These are phyloP conservation scores for Channa striata DNA, from an alignment of 2,797 vertebrate genomes.

Conservation along the genomic window DNA sequence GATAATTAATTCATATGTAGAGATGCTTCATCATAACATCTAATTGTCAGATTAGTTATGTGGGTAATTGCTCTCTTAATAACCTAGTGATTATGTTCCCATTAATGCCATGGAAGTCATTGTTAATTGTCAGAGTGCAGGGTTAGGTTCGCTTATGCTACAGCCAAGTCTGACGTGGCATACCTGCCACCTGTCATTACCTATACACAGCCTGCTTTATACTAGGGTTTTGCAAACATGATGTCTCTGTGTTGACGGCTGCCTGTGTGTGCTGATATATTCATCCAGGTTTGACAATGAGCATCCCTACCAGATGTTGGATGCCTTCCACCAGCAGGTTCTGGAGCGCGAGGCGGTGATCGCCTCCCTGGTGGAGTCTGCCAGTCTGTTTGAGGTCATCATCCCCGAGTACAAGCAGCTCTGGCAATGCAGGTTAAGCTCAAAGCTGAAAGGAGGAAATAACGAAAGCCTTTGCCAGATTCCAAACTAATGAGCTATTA, in stretches of 20 bases:
- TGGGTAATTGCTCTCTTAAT: slow-evolving; percentile 76
- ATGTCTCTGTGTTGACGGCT: slow-evolving; percentile 33
- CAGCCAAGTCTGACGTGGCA: slow-evolving; percentile 50
- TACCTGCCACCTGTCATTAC: slow-evolving; percentile 36
- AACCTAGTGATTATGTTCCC: slow-evolving; percentile 75
- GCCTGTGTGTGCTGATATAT: slow-evolving; percentile 28
- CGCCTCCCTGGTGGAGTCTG: slow-evolving; percentile 88
- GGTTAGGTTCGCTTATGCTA: slow-evolving; percentile 28
- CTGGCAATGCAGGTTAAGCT: slow-evolving; percentile 88
- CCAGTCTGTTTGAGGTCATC: slow-evolving; percentile 92
- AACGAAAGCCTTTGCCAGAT: slow-evolving; percentile 8
- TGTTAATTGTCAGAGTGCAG: slow-evolving; percentile 63
- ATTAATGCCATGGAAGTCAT: slow-evolving; percentile 74
- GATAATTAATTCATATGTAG: slow-evolving; percentile 73
- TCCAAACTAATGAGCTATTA: slow-evolving; percentile 29
- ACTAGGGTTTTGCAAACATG: slow-evolving; percentile 7
- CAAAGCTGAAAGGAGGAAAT: slow-evolving; percentile 7
- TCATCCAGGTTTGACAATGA: slow-evolving; percentile 87
- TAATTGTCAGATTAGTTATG: slow-evolving; percentile 77
- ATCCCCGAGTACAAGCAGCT: slow-evolving; percentile 92
- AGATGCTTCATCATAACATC: slow-evolving; percentile 66
- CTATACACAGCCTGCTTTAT: slow-evolving; percentile 39
- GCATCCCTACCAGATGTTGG: slow-evolving; percentile 87
- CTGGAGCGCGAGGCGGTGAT: slow-evolving; percentile 89
- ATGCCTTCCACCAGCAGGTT: slow-evolving; percentile 87